These are phyloP conservation scores for Onchidella celtica DNA, from an alignment of 2,888 invertebrate genomes.

Conservation along the genomic window DNA sequence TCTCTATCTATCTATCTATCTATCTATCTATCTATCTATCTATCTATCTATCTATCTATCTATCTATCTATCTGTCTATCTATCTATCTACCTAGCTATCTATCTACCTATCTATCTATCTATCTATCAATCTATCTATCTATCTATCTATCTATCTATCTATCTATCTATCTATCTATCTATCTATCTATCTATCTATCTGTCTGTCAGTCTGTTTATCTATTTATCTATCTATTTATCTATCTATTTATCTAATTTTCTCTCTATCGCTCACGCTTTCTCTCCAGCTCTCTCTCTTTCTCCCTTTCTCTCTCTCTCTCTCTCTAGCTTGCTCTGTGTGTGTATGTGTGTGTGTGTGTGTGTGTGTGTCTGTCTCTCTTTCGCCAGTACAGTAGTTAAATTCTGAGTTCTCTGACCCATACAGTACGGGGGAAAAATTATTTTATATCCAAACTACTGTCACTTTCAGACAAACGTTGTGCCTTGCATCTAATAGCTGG, in stretches of 20 bases:
- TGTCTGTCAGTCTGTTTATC: not conserved
- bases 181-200: conserved; percentile 1
- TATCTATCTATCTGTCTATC: not conserved
- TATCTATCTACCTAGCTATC: not conserved
- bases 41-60: not conserved
- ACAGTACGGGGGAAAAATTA: too few species aligned
- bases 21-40: not conserved
- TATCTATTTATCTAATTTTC: not conserved
- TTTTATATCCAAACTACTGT: too few species aligned
- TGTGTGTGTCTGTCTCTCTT: too few species aligned
- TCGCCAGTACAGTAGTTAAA: too few species aligned
- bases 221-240: not conserved
- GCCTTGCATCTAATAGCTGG: too few species aligned
- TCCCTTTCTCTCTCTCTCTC: not conserved
- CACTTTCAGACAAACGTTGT: too few species aligned
- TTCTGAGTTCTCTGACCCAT: too few species aligned
- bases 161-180: not conserved
- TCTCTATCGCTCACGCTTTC: not conserved
- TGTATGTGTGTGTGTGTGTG: too few species aligned
- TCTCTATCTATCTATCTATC: not conserved
- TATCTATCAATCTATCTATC: conserved; percentile 1
- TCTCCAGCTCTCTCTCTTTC: not conserved
- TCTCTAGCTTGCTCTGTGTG: not conserved
- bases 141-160: conserved; percentile 2
- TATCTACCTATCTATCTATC: not conserved